Base-by-base conservation (phyloP, 2,797 vertebrate genomes). In the Catharus ustulatus region DNA sequence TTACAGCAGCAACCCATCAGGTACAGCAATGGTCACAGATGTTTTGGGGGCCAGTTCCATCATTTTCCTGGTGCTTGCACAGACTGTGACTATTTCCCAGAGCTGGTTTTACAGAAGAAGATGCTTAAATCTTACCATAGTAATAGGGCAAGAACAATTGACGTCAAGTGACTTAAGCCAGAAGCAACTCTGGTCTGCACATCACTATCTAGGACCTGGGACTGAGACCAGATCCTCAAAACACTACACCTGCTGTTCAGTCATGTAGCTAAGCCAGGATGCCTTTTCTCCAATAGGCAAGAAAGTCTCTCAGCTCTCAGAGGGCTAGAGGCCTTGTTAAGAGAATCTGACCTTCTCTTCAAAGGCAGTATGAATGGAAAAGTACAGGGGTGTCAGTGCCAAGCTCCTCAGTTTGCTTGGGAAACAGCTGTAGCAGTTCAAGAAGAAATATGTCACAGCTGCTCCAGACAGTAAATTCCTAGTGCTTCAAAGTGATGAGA, bases 341-440 rank as follows among this genome's bases (percentile, higher is more conserved):
- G 61, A 79, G 42, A 69, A 15, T 55, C 76, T 92, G 87, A 93
- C 85, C 83, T 93, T 78, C 58, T 75, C 76, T 81, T 93, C 79
- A 90, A 94, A 94, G 76, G 40, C 69, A 5, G 26, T 38, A 55
- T 18, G 43, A 84, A 90, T 73, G 87, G 91, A 96, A 96, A 96
- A 96, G 87, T 88, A 93, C 94, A 84, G 73, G 69, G 66, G 76
- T 1, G 2, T 78, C 69, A 45, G 80, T 88, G 95, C 89, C 87
- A 94, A 96, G 73, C 80, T 94, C 85, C 80, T 90, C 46, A 27
- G 58, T 84, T 84, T 79, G 66, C 69, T 55, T 81, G 62, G 69
- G 89, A 96, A 94, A 94, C 95, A 96, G 96, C 94, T 96, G 95
- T 91, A 94, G 91, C 69, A 66, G 66, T 90, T 96, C 86, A 94